Evolutionary conservation across 2,113 vertebrate species (phyloP).

Genomic region (Colaptes auratus): DNA sequence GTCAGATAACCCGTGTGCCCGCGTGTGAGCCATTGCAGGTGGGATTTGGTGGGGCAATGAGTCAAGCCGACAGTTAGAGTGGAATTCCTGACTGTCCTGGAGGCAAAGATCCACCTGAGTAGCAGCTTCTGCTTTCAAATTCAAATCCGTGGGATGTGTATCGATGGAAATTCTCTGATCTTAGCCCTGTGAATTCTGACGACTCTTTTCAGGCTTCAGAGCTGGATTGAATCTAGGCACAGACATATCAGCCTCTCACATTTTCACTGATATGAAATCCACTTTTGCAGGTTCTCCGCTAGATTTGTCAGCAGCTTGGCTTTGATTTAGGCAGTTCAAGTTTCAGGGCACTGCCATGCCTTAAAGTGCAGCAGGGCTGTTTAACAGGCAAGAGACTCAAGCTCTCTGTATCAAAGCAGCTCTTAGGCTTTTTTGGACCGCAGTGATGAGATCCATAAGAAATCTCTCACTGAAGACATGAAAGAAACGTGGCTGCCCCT

Average conservation of each 20-base stretch:
- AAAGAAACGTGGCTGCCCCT: background rate
- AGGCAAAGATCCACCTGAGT: background rate
- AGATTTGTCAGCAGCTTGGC: background rate
- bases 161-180: background rate
- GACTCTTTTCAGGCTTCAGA: background rate
- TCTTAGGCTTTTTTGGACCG: background rate
- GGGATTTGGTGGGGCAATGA: background rate
- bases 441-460: background rate
- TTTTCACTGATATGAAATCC: background rate
- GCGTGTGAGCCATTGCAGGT: background rate
- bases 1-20: background rate
- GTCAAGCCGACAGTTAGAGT: background rate
- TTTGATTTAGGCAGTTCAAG: constrained; percentile 18
- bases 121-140: background rate
- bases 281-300: background rate
- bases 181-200: background rate
- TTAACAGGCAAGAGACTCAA: background rate
- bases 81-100: background rate
- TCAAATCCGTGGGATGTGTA: accelerated
- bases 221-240: background rate
- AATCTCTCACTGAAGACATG: background rate
- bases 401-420: background rate
- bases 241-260: background rate
- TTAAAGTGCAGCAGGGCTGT: background rate
- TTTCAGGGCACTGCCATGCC: background rate